phyloP scores from a whole-genome alignment of 2,113 vertebrate species.

The Scortum barcoo region DNA sequence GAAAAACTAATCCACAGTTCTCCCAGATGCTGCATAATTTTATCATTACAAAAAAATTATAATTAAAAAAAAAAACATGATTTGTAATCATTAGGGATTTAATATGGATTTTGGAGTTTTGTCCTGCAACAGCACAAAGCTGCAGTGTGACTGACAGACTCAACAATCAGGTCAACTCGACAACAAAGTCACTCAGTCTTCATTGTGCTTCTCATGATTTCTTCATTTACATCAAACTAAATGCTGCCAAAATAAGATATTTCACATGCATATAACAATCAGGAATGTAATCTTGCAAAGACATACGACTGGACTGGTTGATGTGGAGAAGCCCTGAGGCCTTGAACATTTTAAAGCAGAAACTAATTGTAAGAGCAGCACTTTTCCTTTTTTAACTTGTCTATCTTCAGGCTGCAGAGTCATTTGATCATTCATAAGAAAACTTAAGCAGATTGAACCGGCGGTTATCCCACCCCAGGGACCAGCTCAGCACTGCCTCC shows the following conservation, averaged over 20 bases:
- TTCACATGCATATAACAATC: not conserved
- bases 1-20: not conserved
- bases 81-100: conserved; percentile 12
- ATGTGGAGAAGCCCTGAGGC: not conserved
- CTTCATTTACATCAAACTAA: conserved; percentile 8
- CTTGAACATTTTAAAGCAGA: not conserved
- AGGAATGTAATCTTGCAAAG: too few species aligned
- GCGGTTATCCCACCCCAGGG: not conserved
- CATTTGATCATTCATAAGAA: not conserved
- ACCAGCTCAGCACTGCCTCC: not conserved
- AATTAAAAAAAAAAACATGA: too few species aligned
- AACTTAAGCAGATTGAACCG: too few species aligned
- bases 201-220: not conserved
- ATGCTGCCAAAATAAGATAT: not conserved
- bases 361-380: not conserved
- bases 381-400: not conserved
- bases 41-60: not conserved
- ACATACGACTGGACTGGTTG: too few species aligned
- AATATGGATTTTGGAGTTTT: conserved; percentile 12
- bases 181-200: conserved; percentile 2
- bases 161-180: not conserved
- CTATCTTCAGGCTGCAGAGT: not conserved
- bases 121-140: not conserved
- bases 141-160: conserved; percentile 8
- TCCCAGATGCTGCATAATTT: not conserved